phyloP scores from a whole-genome alignment of 2,888 invertebrate species.

The Sinhomidia bicolor region DNA sequence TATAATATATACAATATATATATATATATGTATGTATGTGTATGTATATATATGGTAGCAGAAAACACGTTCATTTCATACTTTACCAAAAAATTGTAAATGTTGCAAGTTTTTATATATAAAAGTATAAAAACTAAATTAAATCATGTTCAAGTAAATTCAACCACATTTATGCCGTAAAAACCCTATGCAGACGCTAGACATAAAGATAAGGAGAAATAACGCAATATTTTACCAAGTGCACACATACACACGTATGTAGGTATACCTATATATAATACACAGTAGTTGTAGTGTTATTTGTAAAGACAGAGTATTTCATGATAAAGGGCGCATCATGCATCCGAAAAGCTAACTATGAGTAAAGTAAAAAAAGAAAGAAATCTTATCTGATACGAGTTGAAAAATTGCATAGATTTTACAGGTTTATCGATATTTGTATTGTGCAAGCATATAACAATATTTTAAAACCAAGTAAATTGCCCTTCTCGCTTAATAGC shows the following conservation, averaged over 20 bases:
- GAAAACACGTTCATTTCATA: background rate
- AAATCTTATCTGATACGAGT: background rate
- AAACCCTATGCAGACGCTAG: slow-evolving; percentile 6
- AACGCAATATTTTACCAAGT: slow-evolving; percentile 16
- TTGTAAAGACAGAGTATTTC: no score
- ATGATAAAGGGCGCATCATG: no score
- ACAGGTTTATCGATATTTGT: background rate
- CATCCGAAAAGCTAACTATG: no score
- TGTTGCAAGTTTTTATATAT: background rate
- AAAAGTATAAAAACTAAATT: slow-evolving; percentile 19
- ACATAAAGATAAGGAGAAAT: slow-evolving; percentile 4
- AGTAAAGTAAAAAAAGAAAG: no score
- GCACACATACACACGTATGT: no score
- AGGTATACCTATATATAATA: background rate
- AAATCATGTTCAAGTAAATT: slow-evolving; percentile 32
- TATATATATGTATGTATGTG: background rate
- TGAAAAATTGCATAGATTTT: background rate
- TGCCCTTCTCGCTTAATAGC: background rate
- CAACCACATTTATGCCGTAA: background rate
- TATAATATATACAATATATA: background rate
- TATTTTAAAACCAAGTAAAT: background rate
- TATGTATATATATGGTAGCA: background rate
- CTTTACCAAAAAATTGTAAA: background rate
- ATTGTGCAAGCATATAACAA: background rate
- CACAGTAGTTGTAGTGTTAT: background rate